Conservation (phyloP, 2,888 invertebrate species). For the Campopleginae sp. region DNA sequence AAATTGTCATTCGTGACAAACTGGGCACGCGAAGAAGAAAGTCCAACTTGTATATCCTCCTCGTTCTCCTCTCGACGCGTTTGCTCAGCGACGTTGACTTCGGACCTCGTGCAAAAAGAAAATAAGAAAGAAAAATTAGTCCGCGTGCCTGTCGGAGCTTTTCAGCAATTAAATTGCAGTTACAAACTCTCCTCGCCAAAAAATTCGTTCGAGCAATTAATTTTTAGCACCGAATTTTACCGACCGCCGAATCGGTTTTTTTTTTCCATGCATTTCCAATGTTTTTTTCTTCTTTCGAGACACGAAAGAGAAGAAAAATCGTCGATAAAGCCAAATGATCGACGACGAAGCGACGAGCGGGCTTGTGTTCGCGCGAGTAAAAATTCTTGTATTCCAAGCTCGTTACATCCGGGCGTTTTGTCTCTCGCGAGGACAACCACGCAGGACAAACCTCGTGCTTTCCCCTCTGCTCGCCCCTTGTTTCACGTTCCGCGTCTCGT, state of each 20-base stretch:
- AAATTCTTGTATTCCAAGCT: conserved; percentile 67
- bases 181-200: neutral
- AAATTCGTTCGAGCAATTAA: conserved; percentile 4
- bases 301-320: neutral
- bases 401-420: conserved; percentile 71
- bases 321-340: conserved; percentile 4
- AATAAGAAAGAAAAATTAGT: neutral
- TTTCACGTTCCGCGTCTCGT: conserved; percentile 32
- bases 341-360: neutral
- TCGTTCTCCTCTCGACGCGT: conserved; percentile 24
- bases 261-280: neutral
- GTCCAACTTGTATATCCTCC: conserved; percentile 34
- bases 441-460: conserved; percentile 14
- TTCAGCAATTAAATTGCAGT: conserved; percentile 17
- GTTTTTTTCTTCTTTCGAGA: neutral
- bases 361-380: neutral
- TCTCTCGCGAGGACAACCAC: conserved; percentile 43
- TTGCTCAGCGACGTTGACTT: conserved; percentile 23
- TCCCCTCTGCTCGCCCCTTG: neutral
- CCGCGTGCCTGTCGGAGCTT: neutral
- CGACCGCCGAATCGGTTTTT: neutral
- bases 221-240: conserved; percentile 3
- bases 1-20: conserved; percentile 78
- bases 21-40: conserved; percentile 73
- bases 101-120: neutral